These are phyloP conservation scores for Linnaemya vulpina DNA, from an alignment of 2,888 invertebrate species.

Conservation along the genomic window DNA sequence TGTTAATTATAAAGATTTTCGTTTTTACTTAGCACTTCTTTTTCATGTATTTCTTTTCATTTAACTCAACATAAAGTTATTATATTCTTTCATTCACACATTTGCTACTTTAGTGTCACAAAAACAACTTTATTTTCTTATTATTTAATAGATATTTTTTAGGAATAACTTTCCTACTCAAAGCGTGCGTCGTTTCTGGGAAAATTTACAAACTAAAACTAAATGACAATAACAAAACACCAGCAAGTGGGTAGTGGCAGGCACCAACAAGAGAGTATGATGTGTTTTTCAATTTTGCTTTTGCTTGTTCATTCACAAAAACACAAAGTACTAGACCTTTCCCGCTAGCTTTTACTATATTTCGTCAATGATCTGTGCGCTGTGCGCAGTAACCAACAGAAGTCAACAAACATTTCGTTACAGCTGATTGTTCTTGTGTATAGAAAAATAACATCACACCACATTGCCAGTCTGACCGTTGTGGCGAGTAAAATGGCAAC, in stretches of 20 bases:
- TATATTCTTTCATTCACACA: neutral
- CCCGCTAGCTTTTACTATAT: constrained; percentile 9
- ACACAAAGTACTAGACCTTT: neutral
- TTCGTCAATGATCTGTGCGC: constrained; percentile 4
- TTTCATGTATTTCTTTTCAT: neutral
- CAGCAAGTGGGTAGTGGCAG: neutral
- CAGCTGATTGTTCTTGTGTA: constrained; percentile 17
- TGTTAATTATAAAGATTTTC: neutral
- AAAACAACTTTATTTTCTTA: neutral
- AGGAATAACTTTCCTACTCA: neutral
- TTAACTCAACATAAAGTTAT: neutral
- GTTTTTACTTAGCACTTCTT: neutral
- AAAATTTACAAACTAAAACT: constrained; percentile 34
- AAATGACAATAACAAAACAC: neutral
- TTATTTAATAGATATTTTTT: neutral
- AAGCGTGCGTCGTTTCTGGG: neutral
- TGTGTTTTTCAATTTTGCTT: constrained; percentile 1
- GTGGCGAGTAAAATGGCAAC: no score
- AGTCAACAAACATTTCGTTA: constrained; percentile 13
- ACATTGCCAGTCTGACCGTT: neutral
- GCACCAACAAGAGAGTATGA: neutral
- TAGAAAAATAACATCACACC: neutral
- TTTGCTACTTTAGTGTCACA: neutral
- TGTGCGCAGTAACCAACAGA: constrained; percentile 9
- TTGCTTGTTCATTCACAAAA: constrained; percentile 17